Evolutionary conservation across 2,888 invertebrate genomes (phyloP), one percentile per base, ranked within the genome.

Genomic region (Neuroscelio doddi): DNA sequence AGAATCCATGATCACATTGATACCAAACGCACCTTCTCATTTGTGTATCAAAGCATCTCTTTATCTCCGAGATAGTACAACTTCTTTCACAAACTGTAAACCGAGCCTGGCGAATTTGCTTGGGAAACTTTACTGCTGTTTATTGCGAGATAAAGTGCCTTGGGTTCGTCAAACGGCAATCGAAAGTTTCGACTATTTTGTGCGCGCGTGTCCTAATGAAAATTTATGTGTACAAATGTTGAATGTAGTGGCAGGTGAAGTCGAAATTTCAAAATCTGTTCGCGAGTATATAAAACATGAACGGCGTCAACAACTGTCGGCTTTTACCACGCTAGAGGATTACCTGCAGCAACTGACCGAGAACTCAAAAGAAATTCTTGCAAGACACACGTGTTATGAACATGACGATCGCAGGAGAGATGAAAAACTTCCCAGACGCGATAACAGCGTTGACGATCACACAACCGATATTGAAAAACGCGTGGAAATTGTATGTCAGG

Each of bases 101-200:
- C 9, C 56, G 0, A 49, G 38, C 27, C 50, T 65, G 0, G 55
- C 57, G 0, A 34, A 36, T 1, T 39, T 55, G 1, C 53, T 81
- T 7, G 72, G 73, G 0, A 72, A 76, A 34, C 41, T 83, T 1
- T 78, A 78, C 21, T 73, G 73, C 46, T 62, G 47, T 2, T 52
- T 83, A 9, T 21, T 83, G 1, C 72, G 74, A 32, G 79, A 80
- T 24, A 62, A 70, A 0, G 69, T 75, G 49, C 71, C 76, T 0
- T 75, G 73, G 69, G 73, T 82, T 0, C 69, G 65, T 8, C 81
- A 83, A 42, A 80, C 82, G 41, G 78, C 77, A 0, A 65, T 83
- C 4, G 82, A 83, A 27, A 75, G 75, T 9, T 83, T 83, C 45
- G 75, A 80, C 29, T 26, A 73, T 1, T 64, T 80, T 2, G 75